Evolutionary conservation across 2,888 invertebrate species (phyloP), one percentile per base, ranked within the genome.

Genomic region (Agonum fuliginosum): DNA sequence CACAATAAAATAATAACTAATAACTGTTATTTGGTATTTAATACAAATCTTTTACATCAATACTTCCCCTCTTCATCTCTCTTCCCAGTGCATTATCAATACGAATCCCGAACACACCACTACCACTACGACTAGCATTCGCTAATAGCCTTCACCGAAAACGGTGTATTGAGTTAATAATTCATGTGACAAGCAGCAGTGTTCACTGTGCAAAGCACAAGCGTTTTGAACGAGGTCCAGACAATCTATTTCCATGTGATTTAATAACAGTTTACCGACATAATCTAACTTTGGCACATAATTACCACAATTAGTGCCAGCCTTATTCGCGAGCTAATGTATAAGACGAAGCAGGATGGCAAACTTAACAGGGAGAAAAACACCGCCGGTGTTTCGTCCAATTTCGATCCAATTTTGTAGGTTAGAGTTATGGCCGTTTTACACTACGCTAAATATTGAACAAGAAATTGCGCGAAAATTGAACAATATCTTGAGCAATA

Each of bases 181-280:
- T 67, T 67, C 67, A 67, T 67, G 67, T 37, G 67, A 67, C 67
- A 67, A 41, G 20, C 37, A 22, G n/a, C n/a, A n/a, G 41, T 41
- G 67, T 67, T 37, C 37, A 67, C 41, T 41, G 41, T 67, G 37
- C 67, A 67, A 41, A 41, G 17, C 41, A 67, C 67, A 67, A 41
- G 20, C 37, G 12, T 67, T 37, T 54, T 54, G 54, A 54, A 54
- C 54, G 24, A 54, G 54, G 54, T 54, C 67, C 67, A 67, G 37
- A 41, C 67, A 37, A 37, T 67, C 70, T 70, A 46, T 70, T 62
- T 70, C 70, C 46, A 70, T 46, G 46, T 46, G 46, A 70, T 70
- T 70, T 70, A 70, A 70, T 70, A 70, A 70, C 70, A 62, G 62
- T 62, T 62, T 62, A 62, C 62, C 46, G 12, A 69, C 69, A 69